Conservation (phyloP, 2,113 vertebrate genomes). For the Cacatua alba region DNA sequence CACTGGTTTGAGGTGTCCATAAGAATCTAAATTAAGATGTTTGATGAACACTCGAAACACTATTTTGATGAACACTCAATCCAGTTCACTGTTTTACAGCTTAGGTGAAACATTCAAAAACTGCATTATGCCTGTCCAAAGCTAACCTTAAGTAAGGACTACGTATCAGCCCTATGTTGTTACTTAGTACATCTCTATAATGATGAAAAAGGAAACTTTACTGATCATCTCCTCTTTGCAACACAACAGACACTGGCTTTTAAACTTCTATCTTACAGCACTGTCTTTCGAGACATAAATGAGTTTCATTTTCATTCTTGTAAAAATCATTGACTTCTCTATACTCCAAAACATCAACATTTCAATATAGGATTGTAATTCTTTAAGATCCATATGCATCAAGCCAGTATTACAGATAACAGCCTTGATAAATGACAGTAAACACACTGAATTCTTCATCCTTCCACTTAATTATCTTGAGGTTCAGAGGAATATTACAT, state of each 20-base stretch:
- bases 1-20: background rate
- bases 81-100: background rate
- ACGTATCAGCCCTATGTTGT: background rate
- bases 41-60: background rate
- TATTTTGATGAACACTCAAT: background rate
- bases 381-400: background rate
- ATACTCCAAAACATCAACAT: background rate
- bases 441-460: background rate
- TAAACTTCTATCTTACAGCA: background rate
- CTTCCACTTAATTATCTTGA: background rate
- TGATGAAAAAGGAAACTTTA: background rate
- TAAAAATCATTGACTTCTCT: background rate
- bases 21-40: background rate
- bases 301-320: background rate
- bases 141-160: no score
- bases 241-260: background rate
- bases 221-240: background rate
- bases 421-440: background rate
- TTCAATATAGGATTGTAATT: background rate
- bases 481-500: background rate
- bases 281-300: background rate
- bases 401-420: background rate
- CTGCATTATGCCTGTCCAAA: no score
- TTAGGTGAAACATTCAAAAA: no score
- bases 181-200: background rate